Conservation (phyloP, 2,797 vertebrate species). For the Pachyuromys duprasi region DNA sequence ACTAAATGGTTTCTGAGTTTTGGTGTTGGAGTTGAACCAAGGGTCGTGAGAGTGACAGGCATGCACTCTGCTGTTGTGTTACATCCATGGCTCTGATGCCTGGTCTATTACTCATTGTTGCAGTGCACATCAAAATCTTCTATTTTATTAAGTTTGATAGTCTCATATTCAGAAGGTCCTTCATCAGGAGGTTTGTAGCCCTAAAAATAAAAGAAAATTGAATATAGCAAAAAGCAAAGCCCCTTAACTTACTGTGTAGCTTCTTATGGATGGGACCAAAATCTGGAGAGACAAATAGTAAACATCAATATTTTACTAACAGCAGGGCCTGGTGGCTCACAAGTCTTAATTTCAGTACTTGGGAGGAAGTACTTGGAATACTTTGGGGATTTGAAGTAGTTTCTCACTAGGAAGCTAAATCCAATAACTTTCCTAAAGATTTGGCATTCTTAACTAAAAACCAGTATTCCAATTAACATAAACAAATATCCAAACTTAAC, state of each 20-base stretch:
- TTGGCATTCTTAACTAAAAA: conserved; percentile 76
- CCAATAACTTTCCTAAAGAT: conserved; percentile 76
- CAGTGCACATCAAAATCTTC: conserved; percentile 99
- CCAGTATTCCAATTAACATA: conserved; percentile 75
- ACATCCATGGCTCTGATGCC: neutral
- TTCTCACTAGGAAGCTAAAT: conserved; percentile 77
- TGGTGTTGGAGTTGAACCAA: neutral
- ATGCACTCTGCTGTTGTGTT: too few species aligned
- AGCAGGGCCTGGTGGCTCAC: neutral
- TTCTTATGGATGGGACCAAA: too few species aligned
- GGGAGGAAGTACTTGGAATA: conserved; percentile 53
- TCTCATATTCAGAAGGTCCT: conserved; percentile 98
- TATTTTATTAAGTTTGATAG: conserved; percentile 99
- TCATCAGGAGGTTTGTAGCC: conserved; percentile 99
- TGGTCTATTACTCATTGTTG: conserved; percentile 93
- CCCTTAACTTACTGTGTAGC: too few species aligned
- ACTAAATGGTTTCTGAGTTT: neutral
- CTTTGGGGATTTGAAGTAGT: conserved; percentile 63
- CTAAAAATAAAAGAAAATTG: conserved; percentile 84
- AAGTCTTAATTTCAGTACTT: neutral
- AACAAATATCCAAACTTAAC: conserved; percentile 73
- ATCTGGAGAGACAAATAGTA: too few species aligned
- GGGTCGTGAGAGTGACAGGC: neutral
- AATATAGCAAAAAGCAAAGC: neutral
- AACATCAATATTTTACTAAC: neutral